Evolutionary conservation across 2,888 invertebrate genomes (phyloP), one percentile per base, ranked within the genome.

Genomic region (Cetonia aurata): DNA sequence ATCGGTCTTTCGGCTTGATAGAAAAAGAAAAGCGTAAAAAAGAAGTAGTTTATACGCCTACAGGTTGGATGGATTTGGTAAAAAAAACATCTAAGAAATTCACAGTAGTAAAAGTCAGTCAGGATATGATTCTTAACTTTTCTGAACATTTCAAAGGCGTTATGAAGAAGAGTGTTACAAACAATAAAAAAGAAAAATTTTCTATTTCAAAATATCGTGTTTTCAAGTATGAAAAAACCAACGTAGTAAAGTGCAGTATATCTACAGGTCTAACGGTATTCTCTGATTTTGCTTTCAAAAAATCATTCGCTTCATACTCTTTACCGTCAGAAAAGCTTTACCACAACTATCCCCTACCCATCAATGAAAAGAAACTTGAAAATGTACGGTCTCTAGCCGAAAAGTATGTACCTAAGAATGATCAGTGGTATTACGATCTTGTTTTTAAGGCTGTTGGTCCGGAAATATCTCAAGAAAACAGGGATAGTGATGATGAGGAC

Each of bases 21-120:
- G 72, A 73, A 56, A 71, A 71, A 57, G 33, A 67, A 53, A 73
- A 71, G 50, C 50, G 67, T 9, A 71, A 67, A 50, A 37, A 66
- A 60, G 72, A 60, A 62, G 69, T 67, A 55, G 62, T 60, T 52
- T 60, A 69, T 52, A 59, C 42, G 15, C 69, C 69, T 12, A 53
- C 31, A 57, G 57, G 59, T 59, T 68, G 68, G 57, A 44, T 3
- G 8, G 31, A 67, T 37, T 67, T 67, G 42, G 67, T 67, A 6
- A 50, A 68, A 46, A 59, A 42, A 15, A 68, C 68, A 15, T 68
- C 48, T 17, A 48, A 50, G 33, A 69, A 69, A 60, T 52, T 69
- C 44, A 69, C 53, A 33, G 69, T 69, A 52, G 69, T 69, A 19
- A 6, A 56, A 56, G 12, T 67, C 19, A 6, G 17, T 2, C 8